Evolutionary conservation across 2,888 invertebrate genomes (phyloP).

Genomic region (Mechanitis messenoides): DNA sequence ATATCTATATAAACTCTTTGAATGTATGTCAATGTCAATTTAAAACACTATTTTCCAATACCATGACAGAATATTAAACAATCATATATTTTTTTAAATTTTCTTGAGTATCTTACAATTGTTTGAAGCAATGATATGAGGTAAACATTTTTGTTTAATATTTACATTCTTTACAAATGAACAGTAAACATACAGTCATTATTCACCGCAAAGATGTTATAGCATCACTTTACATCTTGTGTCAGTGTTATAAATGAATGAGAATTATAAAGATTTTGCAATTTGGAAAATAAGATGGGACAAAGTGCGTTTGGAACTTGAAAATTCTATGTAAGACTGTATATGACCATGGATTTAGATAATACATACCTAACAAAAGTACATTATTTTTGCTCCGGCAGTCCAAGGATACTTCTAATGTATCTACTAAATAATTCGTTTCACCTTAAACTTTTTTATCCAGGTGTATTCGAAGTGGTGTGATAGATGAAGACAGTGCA

Average conservation of each 20-base stretch:
- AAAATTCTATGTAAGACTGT: conserved; percentile 44
- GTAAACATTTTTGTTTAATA: conserved; percentile 32
- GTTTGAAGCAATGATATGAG: conserved; percentile 29
- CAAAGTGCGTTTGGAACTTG: conserved; percentile 53
- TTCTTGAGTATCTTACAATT: conserved; percentile 2
- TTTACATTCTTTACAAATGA: conserved; percentile 30
- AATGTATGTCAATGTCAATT: conserved; percentile 14
- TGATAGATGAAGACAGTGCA: conserved; percentile 69
- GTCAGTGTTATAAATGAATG: conserved; percentile 32
- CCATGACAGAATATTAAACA: conserved; percentile 5
- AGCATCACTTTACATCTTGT: conserved; percentile 1
- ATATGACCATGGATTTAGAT: background rate
- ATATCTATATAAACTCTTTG: background rate
- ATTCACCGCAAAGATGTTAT: background rate
- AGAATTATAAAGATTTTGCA: conserved; percentile 47
- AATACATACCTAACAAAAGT: background rate
- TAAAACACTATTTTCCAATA: conserved; percentile 7
- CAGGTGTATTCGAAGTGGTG: conserved; percentile 82
- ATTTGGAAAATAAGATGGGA: conserved; percentile 61
- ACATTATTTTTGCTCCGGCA: background rate
- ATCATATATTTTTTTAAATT: conserved; percentile 4
- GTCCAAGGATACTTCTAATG: too few species aligned
- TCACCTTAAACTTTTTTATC: conserved; percentile 22
- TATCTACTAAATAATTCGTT: too few species aligned
- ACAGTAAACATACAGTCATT: background rate